Conservation (phyloP, 2,797 vertebrate genomes). For the Diplodus puntazzo region DNA sequence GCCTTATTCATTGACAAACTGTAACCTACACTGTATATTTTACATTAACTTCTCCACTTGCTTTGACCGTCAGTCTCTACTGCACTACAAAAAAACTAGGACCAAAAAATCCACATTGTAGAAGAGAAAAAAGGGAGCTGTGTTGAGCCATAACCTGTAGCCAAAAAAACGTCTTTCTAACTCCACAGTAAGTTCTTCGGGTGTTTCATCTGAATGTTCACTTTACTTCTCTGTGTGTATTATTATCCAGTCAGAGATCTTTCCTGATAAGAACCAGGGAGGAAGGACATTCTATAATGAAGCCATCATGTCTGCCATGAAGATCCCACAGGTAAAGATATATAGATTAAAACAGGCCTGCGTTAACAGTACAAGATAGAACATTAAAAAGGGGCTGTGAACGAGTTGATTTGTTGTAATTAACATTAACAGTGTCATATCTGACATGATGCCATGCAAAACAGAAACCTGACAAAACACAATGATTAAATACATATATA, state of each 20-base stretch:
- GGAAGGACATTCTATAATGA: conserved; percentile 91
- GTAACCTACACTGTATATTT: too few relatives aligned
- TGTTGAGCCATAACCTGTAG: too few relatives aligned
- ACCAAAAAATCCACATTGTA: too few relatives aligned
- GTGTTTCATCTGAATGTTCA: background rate
- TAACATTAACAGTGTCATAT: background rate
- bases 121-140: too few relatives aligned
- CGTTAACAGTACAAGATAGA: background rate
- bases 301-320: conserved; percentile 91
- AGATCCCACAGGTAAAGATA: conserved; percentile 90
- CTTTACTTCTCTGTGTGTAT: conserved; percentile 3
- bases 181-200: background rate
- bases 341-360: background rate
- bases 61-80: too few relatives aligned
- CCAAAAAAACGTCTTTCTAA: background rate
- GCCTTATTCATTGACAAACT: too few relatives aligned
- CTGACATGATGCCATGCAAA: too few relatives aligned
- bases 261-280: conserved; percentile 92
- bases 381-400: background rate
- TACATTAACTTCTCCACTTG: too few relatives aligned
- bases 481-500: background rate
- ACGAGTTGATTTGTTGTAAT: background rate
- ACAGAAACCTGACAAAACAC: too few relatives aligned
- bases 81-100: background rate
- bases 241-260: conserved; percentile 89